A percentile compares a stretch with the other conserved stretches of the same genome.
Conservation (phyloP, 2,888 invertebrate species). For the Hemicrepidius hirtus region DNA sequence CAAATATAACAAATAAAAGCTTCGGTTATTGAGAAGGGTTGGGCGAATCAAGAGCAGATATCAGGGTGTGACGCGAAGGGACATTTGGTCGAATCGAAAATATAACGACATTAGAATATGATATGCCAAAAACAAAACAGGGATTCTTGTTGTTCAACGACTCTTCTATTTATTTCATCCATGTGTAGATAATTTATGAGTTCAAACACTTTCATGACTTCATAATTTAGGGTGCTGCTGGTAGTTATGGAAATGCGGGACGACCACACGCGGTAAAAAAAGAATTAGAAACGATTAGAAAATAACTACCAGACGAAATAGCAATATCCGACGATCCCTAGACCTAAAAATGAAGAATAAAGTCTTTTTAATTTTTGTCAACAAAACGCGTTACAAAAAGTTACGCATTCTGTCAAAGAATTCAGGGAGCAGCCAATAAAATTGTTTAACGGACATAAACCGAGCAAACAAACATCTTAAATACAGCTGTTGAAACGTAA, state of each 20-base stretch:
- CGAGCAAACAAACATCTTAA: slow-evolving; percentile 50
- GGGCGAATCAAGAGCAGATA: not conserved
- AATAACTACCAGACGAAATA: not conserved
- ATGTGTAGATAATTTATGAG: slow-evolving; percentile 25
- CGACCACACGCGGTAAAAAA: slow-evolving; percentile 21
- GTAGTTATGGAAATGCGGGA: slow-evolving; percentile 8
- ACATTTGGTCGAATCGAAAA: slow-evolving; percentile 10
- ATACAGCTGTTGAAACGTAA: slow-evolving; percentile 44
- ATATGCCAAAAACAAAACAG: not conserved
- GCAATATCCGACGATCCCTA: no score
- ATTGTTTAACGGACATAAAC: slow-evolving; percentile 46
- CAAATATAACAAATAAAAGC: slow-evolving; percentile 9
- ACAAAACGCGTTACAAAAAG: not conserved
- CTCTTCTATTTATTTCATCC: slow-evolving; percentile 11
- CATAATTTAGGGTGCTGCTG: slow-evolving; percentile 16
- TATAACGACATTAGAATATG: slow-evolving; percentile 11
- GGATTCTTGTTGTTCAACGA: slow-evolving; percentile 1
- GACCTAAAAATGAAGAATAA: not conserved
- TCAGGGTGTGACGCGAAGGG: slow-evolving; percentile 17
- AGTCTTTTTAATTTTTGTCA: not conserved
- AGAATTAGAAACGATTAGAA: no score
- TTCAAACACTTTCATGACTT: slow-evolving; percentile 18
- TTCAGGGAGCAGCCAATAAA: slow-evolving; percentile 28
- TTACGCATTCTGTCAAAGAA: not conserved
- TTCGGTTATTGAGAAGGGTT: slow-evolving; percentile 4